phyloP scores from a whole-genome alignment of 2,797 vertebrate species.

The Apogon hyalosoma region DNA sequence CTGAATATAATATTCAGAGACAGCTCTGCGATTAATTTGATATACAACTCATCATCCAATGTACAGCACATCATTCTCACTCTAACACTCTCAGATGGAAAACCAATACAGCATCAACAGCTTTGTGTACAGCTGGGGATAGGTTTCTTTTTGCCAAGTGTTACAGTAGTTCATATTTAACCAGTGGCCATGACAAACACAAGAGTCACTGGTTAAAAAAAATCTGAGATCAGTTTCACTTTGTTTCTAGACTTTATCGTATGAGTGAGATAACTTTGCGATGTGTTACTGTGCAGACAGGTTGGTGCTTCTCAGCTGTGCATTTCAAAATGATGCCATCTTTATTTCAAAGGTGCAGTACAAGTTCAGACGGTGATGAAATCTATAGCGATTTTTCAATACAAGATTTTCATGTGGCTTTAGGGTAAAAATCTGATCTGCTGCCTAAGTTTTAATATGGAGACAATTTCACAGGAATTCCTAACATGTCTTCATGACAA shows the following conservation, averaged over 20 bases:
- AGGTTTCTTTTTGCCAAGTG: conserved; percentile 39
- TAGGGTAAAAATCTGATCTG: conserved; percentile 18
- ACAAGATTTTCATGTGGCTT: conserved; percentile 8
- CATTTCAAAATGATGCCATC: neutral
- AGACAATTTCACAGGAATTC: conserved; percentile 12
- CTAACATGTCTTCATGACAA: neutral
- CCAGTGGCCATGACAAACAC: neutral
- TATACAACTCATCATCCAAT: conserved; percentile 57
- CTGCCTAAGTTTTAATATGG: conserved; percentile 22
- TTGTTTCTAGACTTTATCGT: neutral
- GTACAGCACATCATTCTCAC: conserved; percentile 40
- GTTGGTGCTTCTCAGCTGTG: neutral
- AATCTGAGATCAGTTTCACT: conserved; percentile 7
- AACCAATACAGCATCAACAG: conserved; percentile 50
- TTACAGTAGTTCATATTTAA: conserved; percentile 13
- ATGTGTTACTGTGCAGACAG: neutral
- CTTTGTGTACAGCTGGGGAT: conserved; percentile 31
- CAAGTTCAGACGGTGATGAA: neutral
- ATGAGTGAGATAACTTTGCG: neutral
- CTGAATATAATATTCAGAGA: conserved; percentile 57
- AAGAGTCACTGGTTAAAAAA: conserved; percentile 13
- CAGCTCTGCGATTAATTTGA: conserved; percentile 65
- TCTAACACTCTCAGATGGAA: conserved; percentile 54
- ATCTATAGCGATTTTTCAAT: neutral
- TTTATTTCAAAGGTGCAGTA: conserved; percentile 6